phyloP scores from a whole-genome alignment of 2,797 vertebrate genomes.

The Melanotaenia nigrans region DNA sequence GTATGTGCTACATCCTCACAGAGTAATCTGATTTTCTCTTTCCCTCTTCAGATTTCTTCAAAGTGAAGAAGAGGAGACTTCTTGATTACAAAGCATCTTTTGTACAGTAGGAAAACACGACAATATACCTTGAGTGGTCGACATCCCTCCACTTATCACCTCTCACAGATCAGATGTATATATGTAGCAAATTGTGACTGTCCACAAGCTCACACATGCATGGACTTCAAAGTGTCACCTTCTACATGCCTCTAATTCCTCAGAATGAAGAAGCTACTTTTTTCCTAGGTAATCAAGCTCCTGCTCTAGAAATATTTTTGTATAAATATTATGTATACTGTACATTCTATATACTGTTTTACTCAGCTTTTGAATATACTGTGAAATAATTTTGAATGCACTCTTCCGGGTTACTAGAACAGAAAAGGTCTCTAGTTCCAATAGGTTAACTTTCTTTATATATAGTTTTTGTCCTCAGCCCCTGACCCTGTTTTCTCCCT shows the following conservation, averaged over 20 bases:
- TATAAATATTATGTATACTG: slow-evolving; percentile 21
- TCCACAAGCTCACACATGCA: slow-evolving; percentile 50
- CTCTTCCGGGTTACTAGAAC: slow-evolving; percentile 59
- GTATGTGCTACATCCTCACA: background rate
- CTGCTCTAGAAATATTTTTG: slow-evolving; percentile 42
- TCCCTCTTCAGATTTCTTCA: slow-evolving; percentile 79
- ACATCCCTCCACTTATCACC: slow-evolving; percentile 35
- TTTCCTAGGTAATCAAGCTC: slow-evolving; percentile 35
- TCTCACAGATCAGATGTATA: slow-evolving; percentile 56
- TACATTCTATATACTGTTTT: slow-evolving; percentile 58
- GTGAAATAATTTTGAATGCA: slow-evolving; percentile 79
- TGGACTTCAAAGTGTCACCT: slow-evolving; percentile 54
- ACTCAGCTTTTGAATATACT: slow-evolving; percentile 69
- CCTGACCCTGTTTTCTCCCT: slow-evolving; percentile 23
- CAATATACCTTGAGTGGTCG: slow-evolving; percentile 20
- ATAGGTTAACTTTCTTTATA: slow-evolving; percentile 27
- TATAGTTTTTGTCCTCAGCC: slow-evolving; percentile 46
- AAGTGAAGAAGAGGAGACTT: slow-evolving; percentile 77
- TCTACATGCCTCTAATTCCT: slow-evolving; percentile 41
- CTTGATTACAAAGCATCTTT: slow-evolving; percentile 72
- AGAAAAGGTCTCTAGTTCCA: slow-evolving; percentile 32
- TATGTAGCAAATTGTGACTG: slow-evolving; percentile 72
- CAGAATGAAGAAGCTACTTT: slow-evolving; percentile 70
- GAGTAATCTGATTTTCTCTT: background rate
- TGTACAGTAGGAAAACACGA: slow-evolving; percentile 63